Base-by-base conservation (phyloP, 2,797 vertebrate species). In the Coreius guichenoti region DNA sequence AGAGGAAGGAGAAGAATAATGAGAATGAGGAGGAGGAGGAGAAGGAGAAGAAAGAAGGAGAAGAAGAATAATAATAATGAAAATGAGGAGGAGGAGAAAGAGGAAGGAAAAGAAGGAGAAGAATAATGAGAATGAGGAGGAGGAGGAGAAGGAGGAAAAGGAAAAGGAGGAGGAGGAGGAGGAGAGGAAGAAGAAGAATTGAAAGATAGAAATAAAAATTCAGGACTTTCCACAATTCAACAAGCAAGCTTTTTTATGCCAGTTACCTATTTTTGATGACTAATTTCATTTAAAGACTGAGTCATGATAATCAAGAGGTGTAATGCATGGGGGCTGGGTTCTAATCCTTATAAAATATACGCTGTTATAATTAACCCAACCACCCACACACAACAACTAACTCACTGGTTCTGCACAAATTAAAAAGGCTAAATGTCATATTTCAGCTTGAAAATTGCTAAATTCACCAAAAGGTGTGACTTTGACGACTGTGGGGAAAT, bases 11-110 rank as follows among this genome's bases (percentile, higher is more conserved):
- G 43, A 45, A 0, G 43, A 8, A 39, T 7, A 39, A 39, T 7
- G 6, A 45, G 0, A 45, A 12, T 0, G 1, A 45, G 43, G 3
- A 3, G 11, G 12, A 47, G 11, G 1, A 3, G 3, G 8, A 45
- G 3, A 0, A 45, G 11, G 3, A 45, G 8, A 9, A 45, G 39
- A 8, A 8, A 43, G 39, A 8, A 43, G 8, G 8, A 8, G 39
- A 1, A 43, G 8, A 0, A 43, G 39, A 2, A 45, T n/a, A n/a
- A n/a, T n/a, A n/a, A n/a, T n/a, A n/a, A n/a, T n/a, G n/a, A n/a
- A 2, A 0, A 45, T 11, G 43, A 45, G 43, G 9, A 45, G 3
- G 45, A 47, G 45, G 8, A 43, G 43, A n/a, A n/a, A n/a, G n/a
- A n/a, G n/a, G n/a, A n/a, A n/a, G n/a, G n/a, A n/a, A n/a, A n/a